Base-by-base conservation (phyloP, 2,888 invertebrate species). In the Brenthis ino region DNA sequence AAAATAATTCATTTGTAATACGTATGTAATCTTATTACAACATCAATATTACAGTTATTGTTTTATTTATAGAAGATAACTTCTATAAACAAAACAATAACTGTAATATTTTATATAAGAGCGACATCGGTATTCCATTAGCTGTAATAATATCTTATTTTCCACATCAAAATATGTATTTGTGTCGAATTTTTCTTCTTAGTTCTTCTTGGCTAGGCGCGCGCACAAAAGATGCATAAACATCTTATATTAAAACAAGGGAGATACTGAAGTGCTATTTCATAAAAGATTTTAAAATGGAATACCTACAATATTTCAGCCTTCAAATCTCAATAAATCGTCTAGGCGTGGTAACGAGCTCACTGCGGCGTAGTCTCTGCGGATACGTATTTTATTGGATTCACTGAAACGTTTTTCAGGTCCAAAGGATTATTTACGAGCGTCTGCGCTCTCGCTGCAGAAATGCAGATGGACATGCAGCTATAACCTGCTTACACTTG, bases 381-480 rank as follows among this genome's bases (percentile, higher is more conserved):
- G 92, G 92, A 92, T 93, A 91, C 91, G 91, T 92, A 91, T 91
- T 93, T 92, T 93, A 93, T 93, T 92, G 91, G 92, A 93, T 91
- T 91, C 89, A 90, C 86, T 89, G 91, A 91, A 92, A 93, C 92
- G 91, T 91, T 93, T 92, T 92, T 91, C 92, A 90, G 89, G 88
- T 89, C 91, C 88, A 84, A 86, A 87, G 89, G 91, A 92, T 93
- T 91, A 92, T 92, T 93, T 91, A 92, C 89, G 91, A 90, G 85
- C 88, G 87, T 90, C 91, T 91, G 88, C 85, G 87, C 84, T 83
- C 80, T 84, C 76, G 80, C 84, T 89, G 91, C 91, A 89, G 88
- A 89, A 86, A 90, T 91, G 89, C 91, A 91, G 89, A 89, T 90
- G 90, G 88, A 89, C 90, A 85, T 75, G 71, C 70, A 67, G 70